Conservation (phyloP, 2,113 vertebrate genomes). For the Struthidea cinerea region DNA sequence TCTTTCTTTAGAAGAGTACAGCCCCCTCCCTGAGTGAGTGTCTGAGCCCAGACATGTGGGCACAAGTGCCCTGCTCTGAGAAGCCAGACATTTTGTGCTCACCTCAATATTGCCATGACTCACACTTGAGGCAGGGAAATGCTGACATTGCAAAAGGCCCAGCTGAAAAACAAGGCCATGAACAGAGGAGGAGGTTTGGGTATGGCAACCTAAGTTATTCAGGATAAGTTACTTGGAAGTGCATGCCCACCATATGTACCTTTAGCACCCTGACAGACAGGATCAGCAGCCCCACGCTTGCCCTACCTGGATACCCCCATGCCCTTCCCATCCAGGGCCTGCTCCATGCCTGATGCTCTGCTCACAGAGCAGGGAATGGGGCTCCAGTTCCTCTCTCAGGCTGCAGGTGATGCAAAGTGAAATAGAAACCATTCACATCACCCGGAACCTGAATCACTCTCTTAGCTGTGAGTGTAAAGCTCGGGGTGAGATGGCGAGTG, state of each 20-base stretch:
- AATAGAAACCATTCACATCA: neutral
- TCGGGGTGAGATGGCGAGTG: neutral
- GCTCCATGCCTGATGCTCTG: neutral
- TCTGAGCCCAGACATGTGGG: neutral
- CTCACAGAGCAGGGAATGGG: no score
- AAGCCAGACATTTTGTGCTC: neutral
- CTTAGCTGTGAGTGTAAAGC: neutral
- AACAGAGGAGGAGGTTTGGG: neutral
- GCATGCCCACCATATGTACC: accelerated
- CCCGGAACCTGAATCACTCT: neutral
- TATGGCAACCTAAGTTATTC: neutral
- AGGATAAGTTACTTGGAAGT: neutral
- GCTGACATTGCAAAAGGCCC: neutral
- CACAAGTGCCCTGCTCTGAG: neutral
- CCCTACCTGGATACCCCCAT: neutral
- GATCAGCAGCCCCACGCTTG: neutral
- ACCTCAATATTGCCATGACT: neutral
- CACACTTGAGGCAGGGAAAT: neutral
- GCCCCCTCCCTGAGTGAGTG: neutral
- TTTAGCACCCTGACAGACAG: neutral
- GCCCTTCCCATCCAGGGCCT: neutral
- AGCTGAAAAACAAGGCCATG: neutral
- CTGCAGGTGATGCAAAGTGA: neutral
- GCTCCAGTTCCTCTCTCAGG: neutral
- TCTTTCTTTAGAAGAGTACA: neutral